Evolutionary conservation across 2,113 vertebrate species (phyloP).

Genomic region (Haemorhous mexicanus): DNA sequence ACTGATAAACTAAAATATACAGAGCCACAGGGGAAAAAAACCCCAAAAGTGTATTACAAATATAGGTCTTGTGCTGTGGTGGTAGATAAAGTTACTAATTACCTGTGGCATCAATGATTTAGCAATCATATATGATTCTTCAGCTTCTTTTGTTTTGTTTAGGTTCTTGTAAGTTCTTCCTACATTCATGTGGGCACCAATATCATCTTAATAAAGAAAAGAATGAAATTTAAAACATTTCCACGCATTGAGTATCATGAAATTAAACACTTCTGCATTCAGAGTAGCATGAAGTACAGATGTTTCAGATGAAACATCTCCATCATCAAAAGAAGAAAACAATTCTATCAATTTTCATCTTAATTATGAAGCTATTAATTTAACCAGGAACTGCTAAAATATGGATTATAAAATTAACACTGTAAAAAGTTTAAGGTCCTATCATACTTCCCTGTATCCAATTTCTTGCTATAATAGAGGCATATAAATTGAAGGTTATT

Average conservation of each 20-base stretch:
- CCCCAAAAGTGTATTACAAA: fast-evolving
- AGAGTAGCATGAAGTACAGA: neutral
- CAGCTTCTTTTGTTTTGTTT: constrained; percentile 93
- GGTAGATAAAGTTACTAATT: constrained; percentile 4
- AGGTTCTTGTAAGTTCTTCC: constrained; percentile 98
- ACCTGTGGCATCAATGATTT: constrained; percentile 99
- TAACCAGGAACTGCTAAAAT: neutral
- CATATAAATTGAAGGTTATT: neutral
- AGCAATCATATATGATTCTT: constrained; percentile 92
- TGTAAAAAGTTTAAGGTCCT: neutral
- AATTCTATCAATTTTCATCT: neutral
- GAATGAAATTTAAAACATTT: neutral
- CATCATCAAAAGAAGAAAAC: neutral
- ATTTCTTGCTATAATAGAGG: neutral
- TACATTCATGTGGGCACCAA: constrained; percentile 98
- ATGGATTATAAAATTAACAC: neutral
- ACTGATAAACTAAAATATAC: neutral
- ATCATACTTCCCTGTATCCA: neutral
- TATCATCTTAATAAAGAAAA: constrained; percentile 83
- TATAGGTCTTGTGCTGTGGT: neutral
- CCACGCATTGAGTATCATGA: neutral
- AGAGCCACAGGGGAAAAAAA: neutral
- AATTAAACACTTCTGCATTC: neutral
- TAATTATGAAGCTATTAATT: neutral
- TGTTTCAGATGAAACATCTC: neutral